Conservation (phyloP, 2,797 vertebrate species). For the Furcifer pardalis region DNA sequence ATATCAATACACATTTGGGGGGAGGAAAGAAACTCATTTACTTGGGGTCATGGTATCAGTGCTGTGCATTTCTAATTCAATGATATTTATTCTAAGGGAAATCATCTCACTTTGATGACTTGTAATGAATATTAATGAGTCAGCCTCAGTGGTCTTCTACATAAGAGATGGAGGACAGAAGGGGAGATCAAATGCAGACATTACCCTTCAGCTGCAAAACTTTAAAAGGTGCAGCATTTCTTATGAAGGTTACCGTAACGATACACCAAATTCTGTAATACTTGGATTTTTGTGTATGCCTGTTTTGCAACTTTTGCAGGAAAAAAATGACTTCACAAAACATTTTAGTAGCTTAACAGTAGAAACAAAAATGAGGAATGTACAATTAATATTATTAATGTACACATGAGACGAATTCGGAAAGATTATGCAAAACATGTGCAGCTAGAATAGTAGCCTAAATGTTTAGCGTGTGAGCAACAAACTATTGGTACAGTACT, state of each 20-base stretch:
- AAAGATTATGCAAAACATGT: not conserved
- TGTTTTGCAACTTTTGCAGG: not conserved
- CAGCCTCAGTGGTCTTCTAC: conserved; percentile 46
- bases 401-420: not conserved
- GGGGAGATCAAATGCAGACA: conserved; percentile 47
- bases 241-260: not conserved
- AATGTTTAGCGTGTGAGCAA: not conserved
- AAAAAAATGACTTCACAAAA: too few species aligned
- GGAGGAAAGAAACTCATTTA: conserved; percentile 45
- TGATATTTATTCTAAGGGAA: conserved; percentile 60
- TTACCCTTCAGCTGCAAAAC: conserved; percentile 30
- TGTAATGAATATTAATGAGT: conserved; percentile 58
- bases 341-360: not conserved
- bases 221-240: not conserved
- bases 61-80: conserved; percentile 63
- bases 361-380: not conserved
- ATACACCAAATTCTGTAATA: not conserved
- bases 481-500: not conserved
- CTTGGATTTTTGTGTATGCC: not conserved
- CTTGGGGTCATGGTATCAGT: conserved; percentile 58
- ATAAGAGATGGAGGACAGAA: conserved; percentile 29
- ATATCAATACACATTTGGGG: conserved; percentile 48
- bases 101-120: conserved; percentile 49
- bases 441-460: not conserved
- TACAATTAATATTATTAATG: not conserved